Evolutionary conservation across 2,888 invertebrate genomes (phyloP).

Genomic region (Hesperia comma): DNA sequence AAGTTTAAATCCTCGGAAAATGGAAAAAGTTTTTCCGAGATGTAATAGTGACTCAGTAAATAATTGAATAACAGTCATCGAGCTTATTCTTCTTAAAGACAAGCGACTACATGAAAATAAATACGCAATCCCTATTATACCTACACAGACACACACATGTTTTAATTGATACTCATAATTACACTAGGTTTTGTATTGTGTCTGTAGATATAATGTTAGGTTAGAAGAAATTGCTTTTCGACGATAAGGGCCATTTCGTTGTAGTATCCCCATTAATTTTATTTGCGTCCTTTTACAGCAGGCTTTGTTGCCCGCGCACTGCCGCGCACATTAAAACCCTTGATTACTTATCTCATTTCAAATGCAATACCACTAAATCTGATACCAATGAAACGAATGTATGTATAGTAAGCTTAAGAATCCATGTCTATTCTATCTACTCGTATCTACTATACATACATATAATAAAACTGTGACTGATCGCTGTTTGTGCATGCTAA

Average conservation of each 20-base stretch:
- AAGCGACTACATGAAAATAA: too few species aligned
- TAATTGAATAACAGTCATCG: slow-evolving; percentile 22
- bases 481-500: too few species aligned
- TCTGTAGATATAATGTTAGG: background rate
- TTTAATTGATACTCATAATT: too few species aligned
- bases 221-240: background rate
- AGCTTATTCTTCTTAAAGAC: slow-evolving; percentile 13
- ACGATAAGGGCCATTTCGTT: background rate
- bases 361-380: too few species aligned
- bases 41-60: slow-evolving; percentile 27
- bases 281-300: background rate
- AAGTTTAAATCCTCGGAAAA: slow-evolving; percentile 31
- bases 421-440: too few species aligned
- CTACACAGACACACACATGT: too few species aligned
- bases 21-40: slow-evolving; percentile 32
- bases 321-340: background rate
- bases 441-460: too few species aligned
- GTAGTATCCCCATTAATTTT: background rate
- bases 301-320: background rate
- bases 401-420: too few species aligned
- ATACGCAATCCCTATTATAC: too few species aligned
- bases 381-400: too few species aligned
- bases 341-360: too few species aligned
- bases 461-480: too few species aligned
- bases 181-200: background rate